Conservation (phyloP, 2,888 invertebrate genomes). For the Nomada hirtipes region DNA sequence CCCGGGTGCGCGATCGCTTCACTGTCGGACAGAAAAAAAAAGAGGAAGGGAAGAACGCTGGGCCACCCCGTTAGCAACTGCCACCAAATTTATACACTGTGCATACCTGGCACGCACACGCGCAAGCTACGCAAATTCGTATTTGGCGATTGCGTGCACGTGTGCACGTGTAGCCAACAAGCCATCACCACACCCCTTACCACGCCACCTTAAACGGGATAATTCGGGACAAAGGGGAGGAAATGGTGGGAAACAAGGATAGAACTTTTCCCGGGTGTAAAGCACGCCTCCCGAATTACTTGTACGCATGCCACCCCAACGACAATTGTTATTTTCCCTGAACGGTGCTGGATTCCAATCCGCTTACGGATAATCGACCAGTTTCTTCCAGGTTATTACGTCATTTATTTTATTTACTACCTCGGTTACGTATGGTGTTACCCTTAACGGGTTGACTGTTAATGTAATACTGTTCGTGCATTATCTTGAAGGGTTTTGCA, state of each 20-base stretch:
- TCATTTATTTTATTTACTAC: conserved; percentile 18
- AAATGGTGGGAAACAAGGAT: conserved; percentile 32
- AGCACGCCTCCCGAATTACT: conserved; percentile 45
- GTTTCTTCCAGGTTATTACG: not conserved
- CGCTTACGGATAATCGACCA: not conserved
- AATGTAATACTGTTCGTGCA: not conserved
- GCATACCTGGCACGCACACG: not conserved
- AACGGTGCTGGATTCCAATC: conserved; percentile 16
- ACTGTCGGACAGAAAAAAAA: conserved; percentile 85
- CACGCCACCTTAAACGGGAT: conserved; percentile 61
- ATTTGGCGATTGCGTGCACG: not conserved
- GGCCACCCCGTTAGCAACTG: conserved; percentile 74
- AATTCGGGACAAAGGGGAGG: conserved; percentile 51
- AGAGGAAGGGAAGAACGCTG: conserved; percentile 76
- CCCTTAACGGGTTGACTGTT: not conserved
- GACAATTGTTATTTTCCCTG: conserved; percentile 51
- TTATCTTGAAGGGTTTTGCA: not conserved
- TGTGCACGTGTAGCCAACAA: conserved; percentile 34
- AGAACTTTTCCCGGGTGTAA: conserved; percentile 19
- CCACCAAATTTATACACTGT: conserved; percentile 48
- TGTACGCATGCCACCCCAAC: conserved; percentile 47
- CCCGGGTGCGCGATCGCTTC: conserved; percentile 92
- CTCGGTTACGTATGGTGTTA: not conserved
- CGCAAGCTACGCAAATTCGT: not conserved
- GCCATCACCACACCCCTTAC: conserved; percentile 68